A percentile compares a stretch with the other conserved stretches of the same genome.
phyloP scores from a whole-genome alignment of 2,797 vertebrate genomes.

The Coracias cyanogaster region DNA sequence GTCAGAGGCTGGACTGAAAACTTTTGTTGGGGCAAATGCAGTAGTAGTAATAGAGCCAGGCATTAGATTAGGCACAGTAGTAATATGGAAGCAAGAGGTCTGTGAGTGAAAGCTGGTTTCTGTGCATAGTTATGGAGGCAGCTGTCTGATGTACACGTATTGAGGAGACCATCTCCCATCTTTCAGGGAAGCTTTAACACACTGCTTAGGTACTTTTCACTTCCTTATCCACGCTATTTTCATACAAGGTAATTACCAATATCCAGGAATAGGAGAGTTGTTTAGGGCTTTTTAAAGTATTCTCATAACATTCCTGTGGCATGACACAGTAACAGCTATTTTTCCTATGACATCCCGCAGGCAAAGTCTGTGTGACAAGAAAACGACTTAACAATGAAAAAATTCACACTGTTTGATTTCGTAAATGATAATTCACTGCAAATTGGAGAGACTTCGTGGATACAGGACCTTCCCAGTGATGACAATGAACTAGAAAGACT shows the following conservation, averaged over 20 bases:
- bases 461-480: conserved; percentile 25
- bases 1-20: neutral
- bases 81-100: neutral
- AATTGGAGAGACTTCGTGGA: conserved; percentile 66
- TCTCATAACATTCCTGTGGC: neutral
- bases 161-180: neutral
- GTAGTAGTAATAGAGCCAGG: neutral
- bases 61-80: neutral
- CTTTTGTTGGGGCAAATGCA: neutral
- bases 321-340: neutral
- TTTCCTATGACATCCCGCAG: neutral
- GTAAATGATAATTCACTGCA: conserved; percentile 63
- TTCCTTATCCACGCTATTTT: neutral
- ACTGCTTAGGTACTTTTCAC: neutral
- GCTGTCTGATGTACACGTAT: neutral
- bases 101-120: neutral
- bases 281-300: neutral
- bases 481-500: conserved; percentile 31
- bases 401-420: conserved; percentile 62
- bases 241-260: neutral
- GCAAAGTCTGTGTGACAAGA: neutral
- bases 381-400: conserved; percentile 43
- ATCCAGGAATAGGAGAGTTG: neutral
- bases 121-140: neutral
- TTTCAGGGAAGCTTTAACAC: neutral